Base-by-base conservation (phyloP, 2,888 invertebrate genomes). In the Parnassius apollo region DNA sequence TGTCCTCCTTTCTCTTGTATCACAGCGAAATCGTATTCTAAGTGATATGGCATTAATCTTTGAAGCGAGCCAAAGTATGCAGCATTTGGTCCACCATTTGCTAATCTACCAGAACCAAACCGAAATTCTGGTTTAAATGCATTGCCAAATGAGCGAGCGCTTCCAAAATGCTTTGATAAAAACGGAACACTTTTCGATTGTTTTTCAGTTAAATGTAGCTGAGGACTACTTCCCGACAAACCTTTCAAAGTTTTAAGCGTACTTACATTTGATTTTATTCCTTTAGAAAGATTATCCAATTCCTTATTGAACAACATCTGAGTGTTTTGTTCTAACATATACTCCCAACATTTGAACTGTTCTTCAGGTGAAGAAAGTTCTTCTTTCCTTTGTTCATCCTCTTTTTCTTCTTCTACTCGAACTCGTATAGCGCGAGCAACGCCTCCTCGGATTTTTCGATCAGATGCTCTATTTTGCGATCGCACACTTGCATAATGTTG, bases 301-400 rank as follows among this genome's bases (percentile, higher is more conserved):
- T 97, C 97, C 77, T 97, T 97, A 82, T 97, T 97, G 75, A 97
- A 97, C 2, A 97, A 78, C 78, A 97, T 91, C 78, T 97, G 97
- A 0, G 97, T 97, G 75, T 97, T 97, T 81, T 97, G 96, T 77
- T 97, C 97, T 56, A 97, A 84, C 96, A 97, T 97, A 75, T 97
- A 97, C 74, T 97, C 97, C 97, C 97, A 97, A 78, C 97, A 97
- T 78, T 97, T 96, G 76, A 96, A 97, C 78, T 97, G 97, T 80
- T 97, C 97, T 75, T 97, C 97, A 1, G 96, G 95, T 64, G 95
- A 91, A 2, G 84, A 78, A 1, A 79, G 67, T 53, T 91, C 91
- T 42, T 88, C 90, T 11, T 75, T 79, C 70, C 73, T 80, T 60
- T 81, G 76, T 58, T 93, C 91, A 51, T 89, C 87, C 76, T 94